Percentiles rank a stretch among this genome's conserved stretches.
Evolutionary conservation across 2,113 vertebrate genomes (phyloP).

Genomic region (Ovis aries): ARS-UI_Ramb_v3.0 NC_056061.1:85134001-85134500

Average conservation of each 20-base stretch:
- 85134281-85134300: neutral
- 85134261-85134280: neutral
- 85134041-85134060: neutral
- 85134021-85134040: rapidly evolving
- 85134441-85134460: neutral
- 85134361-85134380: neutral
- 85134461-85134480: neutral
- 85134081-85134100: neutral
- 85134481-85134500: neutral
- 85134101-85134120: neutral
- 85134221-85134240: neutral
- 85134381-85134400: neutral
- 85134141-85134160: neutral
- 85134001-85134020: neutral
- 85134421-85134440: rapidly evolving
- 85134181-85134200: neutral
- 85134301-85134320: neutral
- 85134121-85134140: neutral
- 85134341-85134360: neutral
- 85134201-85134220: neutral
- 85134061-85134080: rapidly evolving
- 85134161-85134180: neutral
- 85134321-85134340: neutral
- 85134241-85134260: neutral
- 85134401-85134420: neutral